Conservation (phyloP, 2,797 vertebrate species). For the Cossypha caffra region DNA sequence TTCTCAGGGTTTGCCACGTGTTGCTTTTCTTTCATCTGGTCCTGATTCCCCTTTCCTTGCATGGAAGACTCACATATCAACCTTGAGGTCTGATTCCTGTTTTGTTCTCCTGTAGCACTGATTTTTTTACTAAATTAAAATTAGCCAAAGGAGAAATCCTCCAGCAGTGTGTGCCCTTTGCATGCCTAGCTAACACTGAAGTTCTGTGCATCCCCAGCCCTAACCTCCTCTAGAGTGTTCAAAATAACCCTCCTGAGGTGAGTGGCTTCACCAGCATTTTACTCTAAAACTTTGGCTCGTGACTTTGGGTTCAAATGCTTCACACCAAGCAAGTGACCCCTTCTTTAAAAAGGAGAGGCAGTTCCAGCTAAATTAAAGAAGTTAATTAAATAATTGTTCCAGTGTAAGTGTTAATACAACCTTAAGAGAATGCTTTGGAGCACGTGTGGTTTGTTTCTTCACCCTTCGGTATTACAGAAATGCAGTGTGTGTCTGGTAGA, state of each 20-base stretch:
- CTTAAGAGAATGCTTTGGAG: background rate
- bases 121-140: background rate
- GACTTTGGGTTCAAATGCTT: background rate
- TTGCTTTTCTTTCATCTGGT: background rate
- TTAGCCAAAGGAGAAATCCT: background rate
- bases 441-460: background rate
- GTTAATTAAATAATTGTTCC: background rate
- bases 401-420: background rate
- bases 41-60: background rate
- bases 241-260: background rate
- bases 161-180: background rate
- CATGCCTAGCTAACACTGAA: background rate
- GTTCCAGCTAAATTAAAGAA: background rate
- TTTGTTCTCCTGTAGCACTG: background rate
- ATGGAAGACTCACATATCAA: fast-evolving
- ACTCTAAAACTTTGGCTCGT: background rate
- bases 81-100: background rate
- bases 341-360: background rate
- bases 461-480: background rate
- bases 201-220: background rate
- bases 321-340: background rate
- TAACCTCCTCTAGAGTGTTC: background rate
- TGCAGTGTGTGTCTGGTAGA: background rate
- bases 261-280: background rate
- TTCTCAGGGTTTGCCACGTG: background rate